Base-by-base conservation (phyloP, 1,140 invertebrate species). In the Eubasilissa regina region DNA sequence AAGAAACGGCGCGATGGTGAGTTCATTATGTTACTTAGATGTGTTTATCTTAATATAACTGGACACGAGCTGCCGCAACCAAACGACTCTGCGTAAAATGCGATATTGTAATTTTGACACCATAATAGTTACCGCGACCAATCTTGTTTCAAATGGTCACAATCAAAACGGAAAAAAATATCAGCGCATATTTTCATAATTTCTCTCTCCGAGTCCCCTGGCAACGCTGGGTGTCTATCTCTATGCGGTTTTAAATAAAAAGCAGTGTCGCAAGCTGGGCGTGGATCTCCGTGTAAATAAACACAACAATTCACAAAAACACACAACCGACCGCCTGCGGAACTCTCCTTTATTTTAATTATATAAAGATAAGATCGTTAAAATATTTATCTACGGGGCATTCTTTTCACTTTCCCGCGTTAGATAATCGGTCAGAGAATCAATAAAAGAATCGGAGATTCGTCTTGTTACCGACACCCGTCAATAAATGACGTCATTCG, bases 401-500 rank as follows among this genome's bases (percentile, higher is more conserved):
- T 64, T 64, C 25, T 64, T 25, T 13, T 64, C 60, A 64, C 3
- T 64, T 64, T 64, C 35, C 25, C 13, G n/a, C 60, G 13, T 13
- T 21, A 64, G 25, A 35, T 64, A 25, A 64, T 64, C 60, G 25
- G 6, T 8, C 1, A 64, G 25, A 64, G 60, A 64, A 35, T 64
- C 60, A 64, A 64, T 64, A 64, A 64, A 64, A 64, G 35, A 25
- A 64, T 64, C 60, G 13, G 60, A 3, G 13, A 13, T 43, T 64
- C 35, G 9, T 51, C 48, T 12, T 51, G 35, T 21, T 58, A 19
- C 25, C 19, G 11, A 13, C 60, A 58, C 11, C 60, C 6, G 35
- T 64, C 60, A 64, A 43, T 64, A 25, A 64, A 35, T 64, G 19
- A 35, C 13, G 60, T 64, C 25, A 64, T 64, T 64, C 35, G 60